Base-by-base conservation (phyloP, 1,140 invertebrate species). In the Philotrypesis tridentata region DNA sequence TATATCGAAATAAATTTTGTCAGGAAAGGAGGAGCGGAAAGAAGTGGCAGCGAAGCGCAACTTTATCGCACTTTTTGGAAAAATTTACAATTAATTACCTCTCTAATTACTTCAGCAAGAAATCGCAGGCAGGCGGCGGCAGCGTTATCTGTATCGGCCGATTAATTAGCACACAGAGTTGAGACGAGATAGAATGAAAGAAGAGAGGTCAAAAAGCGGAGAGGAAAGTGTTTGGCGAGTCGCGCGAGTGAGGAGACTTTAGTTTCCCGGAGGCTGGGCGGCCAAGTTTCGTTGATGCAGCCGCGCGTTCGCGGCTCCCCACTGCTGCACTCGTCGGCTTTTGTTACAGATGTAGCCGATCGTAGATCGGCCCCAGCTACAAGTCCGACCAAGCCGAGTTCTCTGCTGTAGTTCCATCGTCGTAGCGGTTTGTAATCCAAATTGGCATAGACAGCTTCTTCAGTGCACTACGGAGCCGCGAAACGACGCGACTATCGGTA, bases 41-140 rank as follows among this genome's bases (percentile, higher is more conserved):
- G 23, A 14, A 8, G 65, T 6, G 63, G 63, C n/a, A n/a, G 31
- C 67, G 40, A 65, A 43, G 11, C 31, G 11, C 31, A 3, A 17
- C 48, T 55, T 55, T 21, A n/a, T 55, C 48, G 48, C 17, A 55
- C 6, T 55, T n/a, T 14, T 25, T 7, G 9, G 37, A 78, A 78
- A 68, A n/a, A n/a, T n/a, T 11, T 68, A 78, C 65, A 31, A 31
- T 40, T 78, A 55, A 55, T 78, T 77, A 78, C 6, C 75, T 63
- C 76, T 23, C 27, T 78, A 55, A 55, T 78, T 77, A 78, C 6
- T 63, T 63, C 76, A 78, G 37, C 55, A 23, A 78, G 37, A 78
- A 33, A n/a, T 74, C 21, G 21, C 55, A 65, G 29, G 40, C 48
- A 55, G 48, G 48, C 6, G 48, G 17, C 48, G 48, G 48, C 37